Base-by-base conservation (phyloP, 2,888 invertebrate species). In the Hypercompe scribonia region DNA sequence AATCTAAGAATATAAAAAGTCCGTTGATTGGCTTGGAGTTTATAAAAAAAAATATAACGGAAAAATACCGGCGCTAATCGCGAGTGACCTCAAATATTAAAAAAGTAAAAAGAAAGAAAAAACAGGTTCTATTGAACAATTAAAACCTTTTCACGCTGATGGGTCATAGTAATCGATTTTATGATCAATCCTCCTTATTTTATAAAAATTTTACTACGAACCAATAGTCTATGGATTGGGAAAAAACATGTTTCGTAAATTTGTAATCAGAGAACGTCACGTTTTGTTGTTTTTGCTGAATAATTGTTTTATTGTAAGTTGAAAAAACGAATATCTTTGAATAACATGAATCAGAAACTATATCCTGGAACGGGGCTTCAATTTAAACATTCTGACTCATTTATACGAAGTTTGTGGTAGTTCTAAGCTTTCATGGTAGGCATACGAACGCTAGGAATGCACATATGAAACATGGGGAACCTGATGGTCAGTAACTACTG, bases 61-160 rank as follows among this genome's bases (percentile, higher is more conserved):
- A 83, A 82, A 78, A 80, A 78, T 80, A 80, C 84, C 78, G 70
- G 70, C 70, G 71, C 78, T 70, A 67, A 79, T 84, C 79, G 74
- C 71, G 73, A 79, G 78, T 80, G 79, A 84, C 83, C 83, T 79
- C 82, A 83, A 84, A 82, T 69, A 68, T 67, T 15, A 34, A 77
- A 71, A 76, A 78, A 71, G 68, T 24, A 28, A 21, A 39, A 65
- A 58, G 13, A 21, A 31, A 61, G 54, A 54, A 68, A 73, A 81
- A 77, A 77, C 83, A 66, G 61, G 81, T 81, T 84, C 65, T 75
- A 67, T 75, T 78, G 36, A 39, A 78, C 75, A 83, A 84, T 84
- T 81, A 84, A 82, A 82, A 72, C 78, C 78, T 83, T 84, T 84
- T 83, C 84, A 84, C 84, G 84, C 79, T 75, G 69, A 69, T 73